These are phyloP conservation scores for Mayetiola destructor DNA, from an alignment of 2,888 invertebrate species.

Conservation along the genomic window DNA sequence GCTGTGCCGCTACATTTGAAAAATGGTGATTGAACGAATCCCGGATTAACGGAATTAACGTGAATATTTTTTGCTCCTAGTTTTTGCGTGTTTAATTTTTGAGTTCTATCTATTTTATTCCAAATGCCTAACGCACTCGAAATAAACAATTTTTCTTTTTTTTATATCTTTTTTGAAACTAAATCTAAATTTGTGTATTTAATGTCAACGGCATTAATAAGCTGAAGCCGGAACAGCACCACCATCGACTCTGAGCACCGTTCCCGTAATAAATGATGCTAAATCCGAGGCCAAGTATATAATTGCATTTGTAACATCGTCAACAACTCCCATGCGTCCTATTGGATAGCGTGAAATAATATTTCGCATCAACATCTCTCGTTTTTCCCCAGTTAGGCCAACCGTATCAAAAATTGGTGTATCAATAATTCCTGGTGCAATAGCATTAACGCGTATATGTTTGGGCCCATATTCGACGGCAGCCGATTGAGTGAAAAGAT, in stretches of 20 bases:
- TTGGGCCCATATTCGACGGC: not conserved
- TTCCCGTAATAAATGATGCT: not conserved
- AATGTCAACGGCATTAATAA: not conserved
- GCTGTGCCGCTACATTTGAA: slow-evolving; percentile 66
- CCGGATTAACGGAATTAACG: slow-evolving; percentile 85
- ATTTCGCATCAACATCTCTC: not conserved
- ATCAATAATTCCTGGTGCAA: not conserved
- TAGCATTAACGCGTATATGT: not conserved
- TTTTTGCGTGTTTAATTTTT: slow-evolving; percentile 76
- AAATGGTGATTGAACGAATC: slow-evolving; percentile 76
- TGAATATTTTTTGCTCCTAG: slow-evolving; percentile 62
- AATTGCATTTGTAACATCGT: not conserved
- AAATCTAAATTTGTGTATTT: not conserved
- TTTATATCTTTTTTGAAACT: not conserved
- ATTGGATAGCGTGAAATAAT: not conserved
- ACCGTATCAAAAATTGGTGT: not conserved
- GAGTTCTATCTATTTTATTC: slow-evolving; percentile 67
- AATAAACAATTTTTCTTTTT: not conserved
- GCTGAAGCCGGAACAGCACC: not conserved
- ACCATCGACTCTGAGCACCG: not conserved
- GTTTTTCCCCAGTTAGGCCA: not conserved
- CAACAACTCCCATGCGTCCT: not conserved
- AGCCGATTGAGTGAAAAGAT: not conserved
- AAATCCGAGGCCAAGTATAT: not conserved
- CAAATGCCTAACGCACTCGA: not conserved